Conservation (phyloP, 2,113 vertebrate species). For the Mobula birostris region DNA sequence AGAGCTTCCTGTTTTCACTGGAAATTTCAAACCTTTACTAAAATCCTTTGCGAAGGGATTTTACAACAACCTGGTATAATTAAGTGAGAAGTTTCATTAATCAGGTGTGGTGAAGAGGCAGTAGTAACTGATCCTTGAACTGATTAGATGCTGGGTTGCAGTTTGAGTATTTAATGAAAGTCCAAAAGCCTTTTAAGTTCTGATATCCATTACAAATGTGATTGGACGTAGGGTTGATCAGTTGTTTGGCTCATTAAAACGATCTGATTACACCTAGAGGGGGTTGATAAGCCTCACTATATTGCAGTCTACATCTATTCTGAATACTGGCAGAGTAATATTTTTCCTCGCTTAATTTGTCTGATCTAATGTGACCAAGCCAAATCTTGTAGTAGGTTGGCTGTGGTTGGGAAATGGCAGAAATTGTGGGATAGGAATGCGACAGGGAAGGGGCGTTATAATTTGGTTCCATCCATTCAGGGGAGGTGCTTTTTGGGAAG, state of each 20-base stretch:
- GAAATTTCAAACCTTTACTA: not conserved
- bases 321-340: not conserved
- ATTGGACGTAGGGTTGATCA: not conserved
- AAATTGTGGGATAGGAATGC: no score
- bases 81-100: not conserved
- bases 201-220: not conserved
- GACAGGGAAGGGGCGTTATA: no score
- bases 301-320: not conserved
- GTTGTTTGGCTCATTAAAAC: slow-evolving; percentile 4
- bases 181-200: not conserved
- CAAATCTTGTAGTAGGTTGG: no score
- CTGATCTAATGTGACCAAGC: not conserved
- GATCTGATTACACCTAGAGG: not conserved
- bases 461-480: no score
- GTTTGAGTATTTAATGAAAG: not conserved
- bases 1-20: slow-evolving; percentile 21
- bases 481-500: no score
- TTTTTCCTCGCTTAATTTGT: not conserved
- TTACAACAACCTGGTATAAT: not conserved
- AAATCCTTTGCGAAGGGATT: not conserved
- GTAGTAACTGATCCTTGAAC: not conserved
- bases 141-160: not conserved
- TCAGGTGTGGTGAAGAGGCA: slow-evolving; percentile 2
- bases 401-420: no score
- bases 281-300: not conserved